Conservation (phyloP, 2,888 invertebrate genomes). For the Lycocerus yunnanus region DNA sequence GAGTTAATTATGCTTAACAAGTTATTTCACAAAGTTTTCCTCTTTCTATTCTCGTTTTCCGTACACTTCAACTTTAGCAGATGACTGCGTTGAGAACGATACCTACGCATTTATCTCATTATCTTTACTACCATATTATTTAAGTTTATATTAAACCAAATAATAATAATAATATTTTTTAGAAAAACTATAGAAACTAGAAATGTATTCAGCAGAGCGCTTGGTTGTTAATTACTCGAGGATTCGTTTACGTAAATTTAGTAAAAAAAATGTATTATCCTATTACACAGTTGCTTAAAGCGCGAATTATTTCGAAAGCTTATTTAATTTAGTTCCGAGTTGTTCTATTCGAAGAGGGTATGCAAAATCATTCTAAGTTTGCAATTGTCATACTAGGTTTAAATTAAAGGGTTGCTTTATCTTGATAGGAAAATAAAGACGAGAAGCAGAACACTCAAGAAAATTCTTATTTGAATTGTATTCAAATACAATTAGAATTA, state of each 20-base stretch:
- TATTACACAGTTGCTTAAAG: not conserved
- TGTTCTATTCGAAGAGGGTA: constrained; percentile 22
- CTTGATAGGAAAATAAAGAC: constrained; percentile 22
- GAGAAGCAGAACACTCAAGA: constrained; percentile 26
- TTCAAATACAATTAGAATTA: constrained; percentile 41
- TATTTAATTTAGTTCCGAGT: constrained; percentile 18
- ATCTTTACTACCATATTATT: not conserved
- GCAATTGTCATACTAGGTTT: constrained; percentile 29
- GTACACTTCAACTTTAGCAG: constrained; percentile 24
- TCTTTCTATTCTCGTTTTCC: constrained; percentile 36
- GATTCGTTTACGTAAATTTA: not conserved
- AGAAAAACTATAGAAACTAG: not conserved
- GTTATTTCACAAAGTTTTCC: constrained; percentile 51
- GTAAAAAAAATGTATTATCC: not conserved
- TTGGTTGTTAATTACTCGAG: not conserved
- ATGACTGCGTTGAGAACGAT: constrained; percentile 14
- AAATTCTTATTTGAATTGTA: constrained; percentile 35
- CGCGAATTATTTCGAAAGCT: constrained; percentile 12
- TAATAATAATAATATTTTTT: not conserved
- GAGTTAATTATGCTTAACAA: constrained; percentile 55
- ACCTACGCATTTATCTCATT: constrained; percentile 3
- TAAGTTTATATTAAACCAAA: not conserved
- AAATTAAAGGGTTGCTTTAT: constrained; percentile 29
- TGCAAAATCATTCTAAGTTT: constrained; percentile 31
- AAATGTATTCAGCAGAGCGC: too few relatives aligned